Evolutionary conservation across 2,888 invertebrate species (phyloP).

Genomic region (Anoncus sp.): DNA sequence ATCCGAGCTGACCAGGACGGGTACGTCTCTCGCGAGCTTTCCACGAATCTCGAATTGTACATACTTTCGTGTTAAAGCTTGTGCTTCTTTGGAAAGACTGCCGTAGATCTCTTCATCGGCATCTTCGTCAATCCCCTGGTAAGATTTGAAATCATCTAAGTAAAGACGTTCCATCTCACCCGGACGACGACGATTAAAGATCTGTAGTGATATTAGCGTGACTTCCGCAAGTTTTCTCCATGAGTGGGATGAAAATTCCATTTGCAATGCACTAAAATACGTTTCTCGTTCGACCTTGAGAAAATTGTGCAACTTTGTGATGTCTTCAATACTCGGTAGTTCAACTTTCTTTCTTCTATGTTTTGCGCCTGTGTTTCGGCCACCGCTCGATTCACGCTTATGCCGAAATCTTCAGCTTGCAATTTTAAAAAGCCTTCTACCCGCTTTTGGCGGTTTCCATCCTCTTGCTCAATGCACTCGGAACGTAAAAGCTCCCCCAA

Average conservation of each 20-base stretch:
- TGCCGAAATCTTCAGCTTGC: slow-evolving; percentile 32
- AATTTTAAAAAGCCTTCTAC: slow-evolving; percentile 53
- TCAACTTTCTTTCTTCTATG: slow-evolving; percentile 48
- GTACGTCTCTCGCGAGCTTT: slow-evolving; percentile 55
- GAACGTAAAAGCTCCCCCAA: slow-evolving; percentile 56
- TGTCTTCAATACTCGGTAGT: slow-evolving; percentile 52
- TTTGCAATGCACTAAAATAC: not conserved
- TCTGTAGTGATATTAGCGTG: slow-evolving; percentile 58
- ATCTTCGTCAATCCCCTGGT: slow-evolving; percentile 60
- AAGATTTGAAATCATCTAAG: slow-evolving; percentile 63
- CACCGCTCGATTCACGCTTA: slow-evolving; percentile 46
- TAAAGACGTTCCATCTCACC: slow-evolving; percentile 66
- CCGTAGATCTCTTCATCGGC: not conserved
- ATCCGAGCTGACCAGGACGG: slow-evolving; percentile 54
- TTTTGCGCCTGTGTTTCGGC: slow-evolving; percentile 44
- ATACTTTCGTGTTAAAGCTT: not conserved
- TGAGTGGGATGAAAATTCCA: not conserved
- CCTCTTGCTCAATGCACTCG: slow-evolving; percentile 2
- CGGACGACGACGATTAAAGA: slow-evolving; percentile 69
- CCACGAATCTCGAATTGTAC: slow-evolving; percentile 48
- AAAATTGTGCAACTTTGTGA: slow-evolving; percentile 51
- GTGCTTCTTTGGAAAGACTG: not conserved
- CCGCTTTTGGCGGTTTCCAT: slow-evolving; percentile 34
- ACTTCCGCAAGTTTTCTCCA: slow-evolving; percentile 64
- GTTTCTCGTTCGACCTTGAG: slow-evolving; percentile 23